These are phyloP conservation scores for Stenotaenia linearis DNA, from an alignment of 2,888 invertebrate species.

Conservation along the genomic window DNA sequence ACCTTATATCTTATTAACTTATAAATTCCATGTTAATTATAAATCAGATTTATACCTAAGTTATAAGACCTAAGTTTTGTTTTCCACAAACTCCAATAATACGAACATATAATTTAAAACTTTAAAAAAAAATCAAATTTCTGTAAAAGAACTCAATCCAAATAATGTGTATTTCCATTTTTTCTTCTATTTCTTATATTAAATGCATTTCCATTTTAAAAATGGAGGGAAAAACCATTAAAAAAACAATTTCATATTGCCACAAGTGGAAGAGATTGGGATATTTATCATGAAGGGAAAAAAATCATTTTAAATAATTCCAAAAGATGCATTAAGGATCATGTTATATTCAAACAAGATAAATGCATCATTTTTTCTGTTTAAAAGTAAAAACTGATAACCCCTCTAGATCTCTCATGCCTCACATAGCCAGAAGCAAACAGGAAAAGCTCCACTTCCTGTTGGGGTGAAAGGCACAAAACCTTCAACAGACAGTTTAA, in stretches of 20 bases:
- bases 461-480: background rate
- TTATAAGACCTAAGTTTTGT: no score
- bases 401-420: background rate
- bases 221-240: background rate
- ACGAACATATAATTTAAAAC: no score
- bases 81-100: no score
- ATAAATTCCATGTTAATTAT: no score
- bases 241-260: background rate
- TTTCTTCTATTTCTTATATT: background rate
- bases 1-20: no score
- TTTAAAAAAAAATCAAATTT: no score
- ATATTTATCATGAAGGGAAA: background rate
- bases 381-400: background rate
- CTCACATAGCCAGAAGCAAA: background rate
- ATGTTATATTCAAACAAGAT: background rate
- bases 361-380: background rate
- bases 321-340: background rate
- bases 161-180: background rate
- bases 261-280: background rate
- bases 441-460: background rate
- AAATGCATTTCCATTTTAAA: background rate
- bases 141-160: no score
- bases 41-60: no score
- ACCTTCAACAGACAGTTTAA: background rate
- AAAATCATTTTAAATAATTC: background rate